Evolutionary conservation across 2,888 invertebrate species (phyloP), one percentile per base, ranked within the genome.

Genomic region (Leptopterna dolabrata): DNA sequence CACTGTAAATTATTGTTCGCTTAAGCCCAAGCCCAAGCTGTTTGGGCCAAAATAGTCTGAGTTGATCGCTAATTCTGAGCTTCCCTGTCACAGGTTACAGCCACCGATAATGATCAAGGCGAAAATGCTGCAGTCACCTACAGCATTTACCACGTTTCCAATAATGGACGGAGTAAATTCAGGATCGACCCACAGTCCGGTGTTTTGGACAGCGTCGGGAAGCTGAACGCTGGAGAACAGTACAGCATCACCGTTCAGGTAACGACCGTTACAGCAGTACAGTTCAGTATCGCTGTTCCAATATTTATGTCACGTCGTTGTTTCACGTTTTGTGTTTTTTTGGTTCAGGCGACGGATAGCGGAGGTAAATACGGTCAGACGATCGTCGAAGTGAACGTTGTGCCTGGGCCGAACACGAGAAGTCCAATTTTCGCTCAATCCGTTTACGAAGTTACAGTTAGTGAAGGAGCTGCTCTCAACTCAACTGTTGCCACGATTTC

Each of bases 81-180:
- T 36, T 36, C 36, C 36, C 2, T 7, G 7, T 7, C 36, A 36
- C 47, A 85, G 85, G 55, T 85, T 16, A 94, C 95, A 90, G 97
- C 97, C 0, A 94, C 95, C 13, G 97, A 97, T 92, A 96, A 96
- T 91, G 97, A 97, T 92, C 95, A 95, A 91, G 97, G 96, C 88
- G 95, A 95, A 91, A 97, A 97, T 92, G 97, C 97, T 27, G 94
- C 94, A 86, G 94, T 97, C 88, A 94, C 94, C 55, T 98, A 97
- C 93, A 95, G 95, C 90, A 96, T 98, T 89, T 96, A 96, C 91
- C 97, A 97, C 92, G 96, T 97, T 11, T 97, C 97, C 88, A 97
- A 97, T 92, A 97, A 97, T 92, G 97, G 97, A 0, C 94, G 95
- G 88, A 95, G 95, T 90, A 97, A 96, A 92, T 97, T 98, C 91